A percentile compares a stretch with the other conserved stretches of the same genome.
Conservation (phyloP, 2,113 vertebrate species). For the Psittacula cyanocephala region DNA sequence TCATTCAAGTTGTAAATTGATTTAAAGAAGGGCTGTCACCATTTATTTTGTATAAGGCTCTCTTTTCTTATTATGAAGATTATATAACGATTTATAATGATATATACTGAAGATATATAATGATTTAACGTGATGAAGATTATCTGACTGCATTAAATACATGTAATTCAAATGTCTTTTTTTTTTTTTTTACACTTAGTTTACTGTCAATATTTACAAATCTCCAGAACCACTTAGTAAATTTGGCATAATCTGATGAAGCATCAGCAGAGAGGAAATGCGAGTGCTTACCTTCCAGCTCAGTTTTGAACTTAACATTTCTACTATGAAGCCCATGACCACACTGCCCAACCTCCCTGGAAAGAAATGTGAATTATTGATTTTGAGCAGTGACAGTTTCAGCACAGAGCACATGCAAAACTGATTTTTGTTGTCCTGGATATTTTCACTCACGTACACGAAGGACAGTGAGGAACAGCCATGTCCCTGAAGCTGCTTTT, state of each 20-base stretch:
- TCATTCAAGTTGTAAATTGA: not conserved
- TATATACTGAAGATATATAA: not conserved
- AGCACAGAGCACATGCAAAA: not conserved
- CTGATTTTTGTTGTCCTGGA: not conserved
- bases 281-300: not conserved
- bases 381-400: not conserved
- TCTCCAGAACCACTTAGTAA: not conserved
- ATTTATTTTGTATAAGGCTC: not conserved
- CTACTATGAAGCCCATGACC: not conserved
- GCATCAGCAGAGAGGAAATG: not conserved
- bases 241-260: not conserved
- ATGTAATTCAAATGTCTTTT: not conserved
- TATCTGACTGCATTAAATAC: not conserved
- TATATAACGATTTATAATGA: not conserved
- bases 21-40: not conserved
- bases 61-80: not conserved
- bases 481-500: not conserved
- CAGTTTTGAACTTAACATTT: not conserved
- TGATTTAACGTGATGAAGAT: not conserved
- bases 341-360: not conserved
- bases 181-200: not conserved
- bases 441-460: not conserved
- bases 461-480: not conserved
- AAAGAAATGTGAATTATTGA: not conserved
- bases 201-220: not conserved